Conservation (phyloP, 2,113 vertebrate genomes). For the Laterallus jamaicensis region DNA sequence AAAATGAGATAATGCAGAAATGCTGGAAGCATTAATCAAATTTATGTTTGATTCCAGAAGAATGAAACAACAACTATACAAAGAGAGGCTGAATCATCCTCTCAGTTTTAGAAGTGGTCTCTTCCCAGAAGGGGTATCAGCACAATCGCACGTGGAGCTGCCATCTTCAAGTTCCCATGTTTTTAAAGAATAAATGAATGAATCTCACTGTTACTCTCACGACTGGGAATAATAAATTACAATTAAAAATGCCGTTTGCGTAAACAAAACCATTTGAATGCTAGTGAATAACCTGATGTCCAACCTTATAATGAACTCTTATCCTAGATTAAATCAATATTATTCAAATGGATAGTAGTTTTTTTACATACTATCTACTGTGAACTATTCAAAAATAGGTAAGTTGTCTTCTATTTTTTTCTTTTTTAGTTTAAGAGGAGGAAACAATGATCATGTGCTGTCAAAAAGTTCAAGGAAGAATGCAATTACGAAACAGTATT, state of each 20-base stretch:
- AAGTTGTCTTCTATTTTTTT: neutral
- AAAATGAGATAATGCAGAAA: neutral
- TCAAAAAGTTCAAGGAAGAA: neutral
- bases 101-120: neutral
- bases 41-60: neutral
- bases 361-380: neutral
- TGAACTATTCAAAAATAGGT: neutral
- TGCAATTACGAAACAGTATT: neutral
- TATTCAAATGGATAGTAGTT: neutral
- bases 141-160: neutral
- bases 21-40: neutral
- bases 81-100: neutral
- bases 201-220: neutral
- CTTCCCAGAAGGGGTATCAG: neutral
- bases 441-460: neutral
- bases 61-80: neutral
- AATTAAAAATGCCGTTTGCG: neutral
- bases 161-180: neutral
- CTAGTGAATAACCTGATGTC: neutral
- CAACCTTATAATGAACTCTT: neutral
- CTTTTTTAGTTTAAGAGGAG: neutral
- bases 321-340: neutral
- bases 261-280: neutral
- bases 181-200: neutral
- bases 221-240: neutral